Evolutionary conservation across 1,140 invertebrate genomes (phyloP).

Genomic region (Diplogasteroides magnus): DNA sequence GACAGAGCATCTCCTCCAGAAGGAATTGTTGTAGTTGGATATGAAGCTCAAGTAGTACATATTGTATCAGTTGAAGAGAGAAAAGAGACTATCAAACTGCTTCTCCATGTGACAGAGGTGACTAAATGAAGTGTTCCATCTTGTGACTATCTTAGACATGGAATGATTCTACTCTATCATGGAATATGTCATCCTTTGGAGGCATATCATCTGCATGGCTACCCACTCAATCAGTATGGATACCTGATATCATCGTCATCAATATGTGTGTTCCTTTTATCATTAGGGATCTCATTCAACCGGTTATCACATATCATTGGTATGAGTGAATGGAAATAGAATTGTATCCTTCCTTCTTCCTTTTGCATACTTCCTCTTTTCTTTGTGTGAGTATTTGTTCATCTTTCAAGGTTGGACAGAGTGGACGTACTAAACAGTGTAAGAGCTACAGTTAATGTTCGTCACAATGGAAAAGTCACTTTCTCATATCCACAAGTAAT

Average conservation of each 20-base stretch:
- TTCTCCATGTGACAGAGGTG: constrained; percentile 37
- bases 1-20: constrained; percentile 34
- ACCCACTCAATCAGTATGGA: constrained; percentile 45
- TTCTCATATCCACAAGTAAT: constrained; percentile 26
- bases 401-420: constrained; percentile 35
- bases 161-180: constrained; percentile 43
- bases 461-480: constrained; percentile 24
- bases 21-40: constrained; percentile 26
- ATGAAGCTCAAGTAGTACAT: constrained; percentile 37
- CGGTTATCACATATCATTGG: no score
- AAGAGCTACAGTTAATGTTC: constrained; percentile 31
- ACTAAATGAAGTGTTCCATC: constrained; percentile 1
- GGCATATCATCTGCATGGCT: constrained; percentile 41
- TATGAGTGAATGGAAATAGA: no score
- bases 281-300: neutral
- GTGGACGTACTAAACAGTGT: constrained; percentile 32
- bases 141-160: constrained; percentile 33
- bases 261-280: constrained; percentile 42
- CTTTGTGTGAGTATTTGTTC: no score
- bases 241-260: constrained; percentile 51
- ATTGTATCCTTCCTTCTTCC: no score
- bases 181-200: constrained; percentile 39
- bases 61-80: constrained; percentile 36
- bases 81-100: constrained; percentile 36
- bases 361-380: no score